Conservation (phyloP, 1,140 invertebrate species). For the Hyles euphorbiae region DNA sequence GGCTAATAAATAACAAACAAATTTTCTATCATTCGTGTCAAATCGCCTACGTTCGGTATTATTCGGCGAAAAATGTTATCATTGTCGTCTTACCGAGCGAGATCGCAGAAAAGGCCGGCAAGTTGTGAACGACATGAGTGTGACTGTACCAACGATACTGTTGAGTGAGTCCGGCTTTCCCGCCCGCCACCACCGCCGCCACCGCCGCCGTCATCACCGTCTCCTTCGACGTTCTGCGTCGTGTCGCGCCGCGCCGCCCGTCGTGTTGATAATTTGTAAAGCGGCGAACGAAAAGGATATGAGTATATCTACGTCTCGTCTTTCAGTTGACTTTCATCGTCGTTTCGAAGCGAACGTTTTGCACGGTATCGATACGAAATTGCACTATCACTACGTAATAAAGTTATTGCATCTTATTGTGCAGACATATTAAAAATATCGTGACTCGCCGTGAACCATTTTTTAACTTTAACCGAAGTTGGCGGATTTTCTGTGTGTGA, state of each 20-base stretch:
- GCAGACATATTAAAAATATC: conserved; percentile 29
- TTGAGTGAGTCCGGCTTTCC: conserved; percentile 31
- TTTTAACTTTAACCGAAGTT: not conserved
- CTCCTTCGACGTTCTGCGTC: conserved; percentile 34
- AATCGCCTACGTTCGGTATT: conserved; percentile 43
- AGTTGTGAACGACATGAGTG: conserved; percentile 49
- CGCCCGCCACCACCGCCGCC: conserved; percentile 29
- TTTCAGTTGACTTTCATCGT: conserved; percentile 74
- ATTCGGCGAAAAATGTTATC: conserved; percentile 43
- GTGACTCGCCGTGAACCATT: conserved; percentile 9
- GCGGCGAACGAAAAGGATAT: conserved; percentile 66
- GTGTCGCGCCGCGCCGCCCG: conserved; percentile 51
- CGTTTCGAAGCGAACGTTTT: conserved; percentile 72
- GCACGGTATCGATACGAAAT: conserved; percentile 67
- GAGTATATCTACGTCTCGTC: conserved; percentile 71
- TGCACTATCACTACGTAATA: conserved; percentile 70
- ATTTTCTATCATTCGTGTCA: conserved; percentile 34
- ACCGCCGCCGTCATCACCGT: conserved; percentile 28
- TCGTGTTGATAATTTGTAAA: conserved; percentile 69
- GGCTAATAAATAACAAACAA: conserved; percentile 34
- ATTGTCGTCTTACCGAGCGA: conserved; percentile 48
- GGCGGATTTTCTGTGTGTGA: conserved; percentile 4
- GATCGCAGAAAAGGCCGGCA: conserved; percentile 45
- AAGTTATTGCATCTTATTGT: conserved; percentile 46
- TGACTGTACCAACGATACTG: conserved; percentile 54